phyloP scores from a whole-genome alignment of 2,797 vertebrate genomes.

The Alca torda region DNA sequence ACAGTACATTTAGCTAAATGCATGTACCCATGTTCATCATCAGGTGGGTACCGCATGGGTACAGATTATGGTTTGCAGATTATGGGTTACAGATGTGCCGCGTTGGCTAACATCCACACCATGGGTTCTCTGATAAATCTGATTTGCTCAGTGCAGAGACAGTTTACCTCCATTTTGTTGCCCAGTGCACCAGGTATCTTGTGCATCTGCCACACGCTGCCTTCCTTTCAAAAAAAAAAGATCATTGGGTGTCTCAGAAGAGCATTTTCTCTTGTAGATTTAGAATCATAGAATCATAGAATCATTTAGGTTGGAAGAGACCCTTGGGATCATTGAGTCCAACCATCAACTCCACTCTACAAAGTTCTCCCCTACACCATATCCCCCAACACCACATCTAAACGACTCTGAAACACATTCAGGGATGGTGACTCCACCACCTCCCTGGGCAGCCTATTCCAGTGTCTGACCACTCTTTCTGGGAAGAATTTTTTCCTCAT shows the following conservation, averaged over 20 bases:
- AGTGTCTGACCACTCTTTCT: too few species aligned
- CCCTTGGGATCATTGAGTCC: too few species aligned
- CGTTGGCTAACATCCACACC: rapidly evolving
- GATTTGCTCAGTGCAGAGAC: background rate
- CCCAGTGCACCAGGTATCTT: background rate
- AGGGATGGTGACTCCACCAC: too few species aligned
- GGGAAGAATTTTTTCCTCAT: too few species aligned
- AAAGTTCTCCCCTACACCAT: too few species aligned
- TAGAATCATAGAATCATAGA: too few species aligned
- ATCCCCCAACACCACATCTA: too few species aligned
- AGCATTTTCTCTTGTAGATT: background rate
- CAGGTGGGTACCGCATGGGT: rapidly evolving
- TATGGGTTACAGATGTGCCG: background rate
- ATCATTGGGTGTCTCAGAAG: background rate
- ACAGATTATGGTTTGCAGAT: background rate
- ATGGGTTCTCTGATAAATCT: background rate
- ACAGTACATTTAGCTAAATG: background rate
- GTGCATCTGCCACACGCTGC: background rate
- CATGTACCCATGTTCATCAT: background rate
- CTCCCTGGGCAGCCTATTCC: too few species aligned
- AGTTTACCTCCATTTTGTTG: background rate
- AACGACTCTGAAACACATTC: too few species aligned
- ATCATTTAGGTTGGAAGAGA: too few species aligned
- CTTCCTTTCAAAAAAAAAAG: background rate
- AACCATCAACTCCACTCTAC: too few species aligned